Percentiles rank a stretch among this genome's conserved stretches.
Evolutionary conservation across 2,888 invertebrate species (phyloP).

Genomic region (Trachelus stipa): DNA sequence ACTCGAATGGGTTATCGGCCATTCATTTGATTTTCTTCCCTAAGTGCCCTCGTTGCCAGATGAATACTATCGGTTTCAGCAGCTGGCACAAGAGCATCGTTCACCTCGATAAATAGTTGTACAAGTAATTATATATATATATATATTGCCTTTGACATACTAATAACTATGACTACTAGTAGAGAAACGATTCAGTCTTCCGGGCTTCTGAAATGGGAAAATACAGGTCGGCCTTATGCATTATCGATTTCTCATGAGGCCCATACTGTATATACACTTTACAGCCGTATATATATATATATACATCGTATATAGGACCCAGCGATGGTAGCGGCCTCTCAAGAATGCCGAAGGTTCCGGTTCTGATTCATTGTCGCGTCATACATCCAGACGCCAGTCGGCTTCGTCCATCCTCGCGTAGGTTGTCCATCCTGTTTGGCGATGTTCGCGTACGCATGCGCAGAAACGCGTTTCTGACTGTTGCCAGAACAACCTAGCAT

Average conservation of each 20-base stretch:
- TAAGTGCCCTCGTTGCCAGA: constrained; percentile 55
- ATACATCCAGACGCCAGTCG: constrained; percentile 52
- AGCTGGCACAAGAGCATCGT: constrained; percentile 29
- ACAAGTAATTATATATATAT: constrained; percentile 7
- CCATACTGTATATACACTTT: too few relatives aligned
- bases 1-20: constrained; percentile 44
- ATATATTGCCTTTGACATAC: neutral
- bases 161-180: too few relatives aligned
- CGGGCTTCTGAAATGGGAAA: too few relatives aligned
- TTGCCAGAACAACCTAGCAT: constrained; percentile 7
- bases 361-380: constrained; percentile 59
- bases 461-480: constrained; percentile 15
- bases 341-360: constrained; percentile 59
- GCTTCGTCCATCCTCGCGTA: constrained; percentile 26
- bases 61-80: constrained; percentile 54
- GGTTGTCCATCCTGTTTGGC: constrained; percentile 18
- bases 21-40: constrained; percentile 52
- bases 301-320: neutral
- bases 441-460: constrained; percentile 30
- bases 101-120: too few relatives aligned
- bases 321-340: constrained; percentile 29
- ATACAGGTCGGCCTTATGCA: too few relatives aligned
- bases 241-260: too few relatives aligned
- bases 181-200: too few relatives aligned
- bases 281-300: too few relatives aligned